These are phyloP conservation scores for Lordiphosa clarofinis DNA, from an alignment of 1,140 invertebrate genomes.

Conservation along the genomic window DNA sequence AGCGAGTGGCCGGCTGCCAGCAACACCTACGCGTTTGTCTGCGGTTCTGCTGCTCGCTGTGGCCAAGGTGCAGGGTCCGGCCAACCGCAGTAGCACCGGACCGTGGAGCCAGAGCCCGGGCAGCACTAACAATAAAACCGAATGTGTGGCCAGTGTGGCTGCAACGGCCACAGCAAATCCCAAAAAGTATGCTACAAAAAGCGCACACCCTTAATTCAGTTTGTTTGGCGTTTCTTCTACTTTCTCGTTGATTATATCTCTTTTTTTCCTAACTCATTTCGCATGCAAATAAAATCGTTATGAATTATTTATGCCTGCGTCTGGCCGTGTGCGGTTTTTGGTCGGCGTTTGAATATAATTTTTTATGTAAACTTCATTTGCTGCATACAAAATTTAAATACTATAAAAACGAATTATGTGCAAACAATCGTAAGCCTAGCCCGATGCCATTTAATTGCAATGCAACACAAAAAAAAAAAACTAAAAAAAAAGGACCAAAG, in stretches of 20 bases:
- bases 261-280: conserved; percentile 70
- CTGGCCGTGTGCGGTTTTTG: conserved; percentile 57
- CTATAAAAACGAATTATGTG: conserved; percentile 51
- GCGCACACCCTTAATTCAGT: conserved; percentile 57
- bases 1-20: conserved; percentile 25
- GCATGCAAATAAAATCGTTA: conserved; percentile 73
- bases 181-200: conserved; percentile 49
- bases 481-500: conserved; percentile 8
- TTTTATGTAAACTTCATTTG: conserved; percentile 44
- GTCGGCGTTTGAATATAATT: conserved; percentile 53
- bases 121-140: conserved; percentile 63
- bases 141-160: conserved; percentile 51
- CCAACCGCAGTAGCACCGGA: conserved; percentile 47
- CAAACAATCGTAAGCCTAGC: conserved; percentile 44
- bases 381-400: conserved; percentile 44
- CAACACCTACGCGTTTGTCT: conserved; percentile 67
- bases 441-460: conserved; percentile 4
- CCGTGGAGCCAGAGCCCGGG: neutral
- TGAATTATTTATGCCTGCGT: conserved; percentile 73
- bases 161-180: conserved; percentile 29
- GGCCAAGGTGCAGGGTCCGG: conserved; percentile 56
- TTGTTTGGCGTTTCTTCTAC: conserved; percentile 47
- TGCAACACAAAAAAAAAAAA: conserved; percentile 4
- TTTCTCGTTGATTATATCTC: conserved; percentile 3
- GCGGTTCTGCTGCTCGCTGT: conserved; percentile 51